Evolutionary conservation across 64 coral and sea anemone genomes (phyloP).

Genomic region (Montipora efflorescens): DNA sequence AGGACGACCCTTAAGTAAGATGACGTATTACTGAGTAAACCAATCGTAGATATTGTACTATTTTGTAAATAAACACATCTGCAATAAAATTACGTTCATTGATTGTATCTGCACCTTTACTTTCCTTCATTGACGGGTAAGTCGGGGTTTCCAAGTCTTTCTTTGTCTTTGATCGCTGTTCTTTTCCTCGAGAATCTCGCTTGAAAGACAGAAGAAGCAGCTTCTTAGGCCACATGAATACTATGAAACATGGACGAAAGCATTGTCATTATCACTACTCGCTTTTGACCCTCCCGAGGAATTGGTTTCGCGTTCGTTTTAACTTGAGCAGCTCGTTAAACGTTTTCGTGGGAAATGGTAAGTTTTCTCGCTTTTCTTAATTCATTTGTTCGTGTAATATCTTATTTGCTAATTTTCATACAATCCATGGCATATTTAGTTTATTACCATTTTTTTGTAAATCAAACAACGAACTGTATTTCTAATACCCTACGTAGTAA

Average conservation of each 20-base stretch:
- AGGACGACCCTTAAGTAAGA: rapidly evolving
- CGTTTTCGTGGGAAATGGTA: background rate
- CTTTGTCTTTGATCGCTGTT: background rate
- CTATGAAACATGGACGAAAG: background rate
- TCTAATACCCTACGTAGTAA: too few species aligned
- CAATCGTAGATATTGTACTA: background rate
- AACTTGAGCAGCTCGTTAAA: background rate
- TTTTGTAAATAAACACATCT: background rate
- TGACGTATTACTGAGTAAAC: background rate
- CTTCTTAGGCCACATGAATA: background rate
- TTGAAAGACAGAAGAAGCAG: background rate
- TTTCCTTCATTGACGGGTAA: background rate
- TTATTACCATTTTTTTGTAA: too few species aligned
- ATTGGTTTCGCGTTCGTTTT: background rate
- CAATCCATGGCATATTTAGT: background rate
- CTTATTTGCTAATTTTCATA: background rate
- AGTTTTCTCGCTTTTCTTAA: background rate
- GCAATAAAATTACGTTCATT: background rate
- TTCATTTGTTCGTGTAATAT: background rate
- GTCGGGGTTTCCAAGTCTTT: background rate
- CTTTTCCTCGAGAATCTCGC: background rate
- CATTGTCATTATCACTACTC: background rate
- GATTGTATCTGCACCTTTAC: too few species aligned
- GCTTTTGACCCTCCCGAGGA: background rate
- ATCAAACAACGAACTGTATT: too few species aligned